phyloP scores from a whole-genome alignment of 2,888 invertebrate genomes.

The Nemurella pictetii region DNA sequence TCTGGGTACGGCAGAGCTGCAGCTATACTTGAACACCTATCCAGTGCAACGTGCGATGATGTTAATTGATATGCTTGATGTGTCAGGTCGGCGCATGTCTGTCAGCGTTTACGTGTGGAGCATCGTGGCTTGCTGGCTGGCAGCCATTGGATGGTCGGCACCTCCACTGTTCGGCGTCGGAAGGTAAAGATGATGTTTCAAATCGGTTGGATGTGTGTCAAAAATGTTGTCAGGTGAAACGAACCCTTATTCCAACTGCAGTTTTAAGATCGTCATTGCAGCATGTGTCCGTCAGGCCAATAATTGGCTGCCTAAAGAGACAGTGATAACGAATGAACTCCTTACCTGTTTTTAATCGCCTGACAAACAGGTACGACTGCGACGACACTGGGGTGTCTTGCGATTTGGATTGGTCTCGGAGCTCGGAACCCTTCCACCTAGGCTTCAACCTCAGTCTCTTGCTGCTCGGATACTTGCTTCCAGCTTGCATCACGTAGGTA shows the following conservation, averaged over 20 bases:
- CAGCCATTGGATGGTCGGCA: constrained; percentile 53
- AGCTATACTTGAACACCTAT: too few species aligned
- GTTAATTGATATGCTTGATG: constrained; percentile 40
- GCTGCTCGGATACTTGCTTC: constrained; percentile 54
- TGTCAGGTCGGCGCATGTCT: constrained; percentile 54
- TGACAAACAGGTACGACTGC: constrained; percentile 52
- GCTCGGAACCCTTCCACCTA: constrained; percentile 50
- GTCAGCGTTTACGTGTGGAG: constrained; percentile 55
- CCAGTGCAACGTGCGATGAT: neutral
- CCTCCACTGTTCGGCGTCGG: constrained; percentile 58
- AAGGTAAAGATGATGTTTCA: constrained; percentile 44
- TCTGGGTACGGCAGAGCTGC: constrained; percentile 55
- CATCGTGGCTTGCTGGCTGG: constrained; percentile 55
- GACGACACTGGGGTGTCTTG: constrained; percentile 58
- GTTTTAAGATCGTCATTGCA: too few species aligned
- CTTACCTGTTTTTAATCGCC: neutral
- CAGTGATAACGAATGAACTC: too few species aligned
- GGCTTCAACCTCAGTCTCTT: constrained; percentile 56
- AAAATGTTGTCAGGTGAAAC: too few species aligned
- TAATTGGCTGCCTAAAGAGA: too few species aligned
- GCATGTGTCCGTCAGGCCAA: too few species aligned
- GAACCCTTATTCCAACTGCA: too few species aligned
- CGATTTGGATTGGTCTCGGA: constrained; percentile 57
- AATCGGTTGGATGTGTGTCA: too few species aligned
- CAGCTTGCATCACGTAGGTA: constrained; percentile 54